phyloP scores from a whole-genome alignment of 64 coral and sea anemone genomes.

The Orbicella faveolata region DNA sequence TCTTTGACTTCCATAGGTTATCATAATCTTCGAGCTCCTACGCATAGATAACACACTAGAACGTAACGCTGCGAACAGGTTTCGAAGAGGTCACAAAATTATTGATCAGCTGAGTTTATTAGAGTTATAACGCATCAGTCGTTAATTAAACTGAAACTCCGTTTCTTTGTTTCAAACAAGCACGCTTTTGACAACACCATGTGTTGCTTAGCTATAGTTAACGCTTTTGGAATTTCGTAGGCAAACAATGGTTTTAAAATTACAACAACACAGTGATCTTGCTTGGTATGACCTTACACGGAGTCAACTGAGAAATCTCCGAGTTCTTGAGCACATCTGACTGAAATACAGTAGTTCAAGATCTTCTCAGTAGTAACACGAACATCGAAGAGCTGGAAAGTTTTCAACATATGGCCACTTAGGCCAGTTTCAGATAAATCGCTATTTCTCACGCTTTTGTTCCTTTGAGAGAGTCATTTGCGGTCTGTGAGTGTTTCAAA shows the following conservation, averaged over 20 bases:
- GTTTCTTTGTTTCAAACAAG: slow-evolving; percentile 3
- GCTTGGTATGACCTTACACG: neutral
- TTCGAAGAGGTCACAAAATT: neutral
- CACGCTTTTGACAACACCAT: neutral
- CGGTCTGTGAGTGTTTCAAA: neutral
- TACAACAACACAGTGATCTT: neutral
- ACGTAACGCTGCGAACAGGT: neutral
- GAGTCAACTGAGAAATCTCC: neutral
- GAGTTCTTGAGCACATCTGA: neutral
- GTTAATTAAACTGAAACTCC: neutral
- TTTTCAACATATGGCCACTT: neutral
- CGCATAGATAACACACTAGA: too few species aligned
- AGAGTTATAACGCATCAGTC: neutral
- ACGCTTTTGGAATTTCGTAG: neutral
- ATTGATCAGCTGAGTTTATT: neutral
- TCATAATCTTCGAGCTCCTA: too few species aligned
- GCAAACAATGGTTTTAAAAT: neutral
- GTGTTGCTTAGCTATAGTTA: neutral
- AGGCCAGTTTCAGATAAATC: neutral
- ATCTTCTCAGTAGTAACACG: neutral
- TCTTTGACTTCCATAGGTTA: neutral
- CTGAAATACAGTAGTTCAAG: neutral
- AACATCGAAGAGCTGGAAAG: neutral
- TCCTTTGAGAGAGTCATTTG: neutral
- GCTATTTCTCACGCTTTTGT: neutral